These are phyloP conservation scores for Malachius bipustulatus DNA, from an alignment of 2,888 invertebrate species.

Conservation along the genomic window DNA sequence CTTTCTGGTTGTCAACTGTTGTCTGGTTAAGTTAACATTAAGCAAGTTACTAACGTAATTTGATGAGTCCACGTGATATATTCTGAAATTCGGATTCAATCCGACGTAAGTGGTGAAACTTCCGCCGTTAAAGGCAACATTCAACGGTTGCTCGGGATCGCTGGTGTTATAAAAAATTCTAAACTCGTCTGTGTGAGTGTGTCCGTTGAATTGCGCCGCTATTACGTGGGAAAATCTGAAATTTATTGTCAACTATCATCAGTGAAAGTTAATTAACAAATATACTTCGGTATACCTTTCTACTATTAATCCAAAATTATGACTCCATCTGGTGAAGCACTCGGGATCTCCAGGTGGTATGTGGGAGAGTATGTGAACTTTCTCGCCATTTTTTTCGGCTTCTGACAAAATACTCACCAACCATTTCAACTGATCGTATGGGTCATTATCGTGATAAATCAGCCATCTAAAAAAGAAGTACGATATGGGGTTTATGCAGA, in stretches of 20 bases:
- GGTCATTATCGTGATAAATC: constrained; percentile 43
- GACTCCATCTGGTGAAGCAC: constrained; percentile 56
- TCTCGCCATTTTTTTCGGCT: constrained; percentile 62
- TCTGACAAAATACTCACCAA: constrained; percentile 55
- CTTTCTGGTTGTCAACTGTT: too few species aligned
- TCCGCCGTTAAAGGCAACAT: not conserved
- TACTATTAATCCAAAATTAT: constrained; percentile 45
- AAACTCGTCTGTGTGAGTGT: not conserved
- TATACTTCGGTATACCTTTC: too few species aligned
- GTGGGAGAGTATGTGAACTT: constrained; percentile 34
- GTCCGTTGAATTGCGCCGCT: not conserved
- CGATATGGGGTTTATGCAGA: too few species aligned
- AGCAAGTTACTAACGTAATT: constrained; percentile 28
- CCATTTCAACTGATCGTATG: constrained; percentile 70
- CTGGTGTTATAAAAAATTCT: not conserved
- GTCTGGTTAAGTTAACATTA: too few species aligned
- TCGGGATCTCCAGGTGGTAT: constrained; percentile 37
- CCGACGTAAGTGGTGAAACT: constrained; percentile 2
- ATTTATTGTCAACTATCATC: too few species aligned
- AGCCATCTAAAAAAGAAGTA: constrained; percentile 29
- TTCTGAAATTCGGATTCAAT: constrained; percentile 1
- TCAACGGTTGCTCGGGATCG: not conserved
- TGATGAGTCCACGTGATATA: constrained; percentile 26
- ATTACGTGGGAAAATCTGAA: constrained; percentile 1
- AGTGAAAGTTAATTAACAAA: too few species aligned